A percentile compares a stretch with the other conserved stretches of the same genome.
phyloP scores from a whole-genome alignment of 2,113 vertebrate species.

The Carettochelys insculpta region DNA sequence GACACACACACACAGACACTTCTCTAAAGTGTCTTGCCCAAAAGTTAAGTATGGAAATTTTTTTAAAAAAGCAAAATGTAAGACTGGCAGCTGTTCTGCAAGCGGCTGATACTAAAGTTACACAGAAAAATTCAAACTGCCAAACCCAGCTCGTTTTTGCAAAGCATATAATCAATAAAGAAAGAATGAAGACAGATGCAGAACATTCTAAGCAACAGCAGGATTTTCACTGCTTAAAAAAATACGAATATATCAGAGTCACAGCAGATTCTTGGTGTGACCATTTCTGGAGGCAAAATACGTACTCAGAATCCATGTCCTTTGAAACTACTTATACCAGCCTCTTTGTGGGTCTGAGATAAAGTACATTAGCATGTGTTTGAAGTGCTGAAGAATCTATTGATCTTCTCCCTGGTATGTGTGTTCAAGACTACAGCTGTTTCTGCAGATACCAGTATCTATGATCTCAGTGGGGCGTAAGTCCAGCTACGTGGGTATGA shows the following conservation, averaged over 20 bases:
- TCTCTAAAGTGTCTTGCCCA: not conserved
- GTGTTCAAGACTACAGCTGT: not conserved
- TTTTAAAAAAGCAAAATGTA: not conserved
- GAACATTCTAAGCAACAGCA: not conserved
- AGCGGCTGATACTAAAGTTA: not conserved
- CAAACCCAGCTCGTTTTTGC: not conserved
- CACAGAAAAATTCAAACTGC: not conserved
- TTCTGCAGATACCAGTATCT: not conserved
- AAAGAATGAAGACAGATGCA: not conserved
- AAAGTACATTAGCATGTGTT: not conserved
- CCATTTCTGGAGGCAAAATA: not conserved
- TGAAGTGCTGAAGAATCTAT: not conserved
- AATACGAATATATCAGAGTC: not conserved
- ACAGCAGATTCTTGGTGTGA: not conserved
- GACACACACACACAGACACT: not conserved
- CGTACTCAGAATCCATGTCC: not conserved
- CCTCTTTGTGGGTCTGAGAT: not conserved
- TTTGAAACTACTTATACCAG: conserved; percentile 17
- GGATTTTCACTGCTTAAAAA: not conserved
- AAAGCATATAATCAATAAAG: not conserved
- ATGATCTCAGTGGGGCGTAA: not conserved
- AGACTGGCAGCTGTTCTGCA: not conserved
- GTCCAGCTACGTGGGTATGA: not conserved
- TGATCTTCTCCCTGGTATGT: not conserved
- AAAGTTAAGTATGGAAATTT: not conserved